phyloP scores from a whole-genome alignment of 2,797 vertebrate species.

The Acanthopagrus latus region DNA sequence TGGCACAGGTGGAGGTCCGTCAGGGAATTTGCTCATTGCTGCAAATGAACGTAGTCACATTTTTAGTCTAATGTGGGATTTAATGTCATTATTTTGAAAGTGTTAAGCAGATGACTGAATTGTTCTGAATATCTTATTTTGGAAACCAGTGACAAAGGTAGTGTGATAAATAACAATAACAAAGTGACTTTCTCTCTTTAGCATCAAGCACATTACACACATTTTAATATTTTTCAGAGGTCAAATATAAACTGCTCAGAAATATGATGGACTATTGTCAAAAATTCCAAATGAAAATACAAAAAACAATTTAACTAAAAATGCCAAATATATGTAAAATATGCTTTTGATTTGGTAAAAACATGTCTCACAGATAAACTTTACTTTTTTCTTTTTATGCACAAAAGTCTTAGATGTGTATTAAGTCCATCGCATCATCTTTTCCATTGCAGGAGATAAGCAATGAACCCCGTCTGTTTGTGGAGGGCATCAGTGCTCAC shows the following conservation, averaged over 20 bases:
- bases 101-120: background rate
- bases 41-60: no score
- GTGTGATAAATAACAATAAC: background rate
- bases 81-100: background rate
- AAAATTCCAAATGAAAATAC: no score
- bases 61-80: background rate
- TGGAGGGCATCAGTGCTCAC: constrained; percentile 92
- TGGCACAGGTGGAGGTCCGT: background rate
- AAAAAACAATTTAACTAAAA: no score
- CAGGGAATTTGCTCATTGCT: no score
- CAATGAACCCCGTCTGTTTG: constrained; percentile 88
- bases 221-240: no score
- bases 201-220: background rate
- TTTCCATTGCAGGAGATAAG: constrained; percentile 86
- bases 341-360: no score
- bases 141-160: background rate
- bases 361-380: background rate
- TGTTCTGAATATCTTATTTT: background rate
- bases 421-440: background rate
- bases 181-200: background rate
- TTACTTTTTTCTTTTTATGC: background rate
- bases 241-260: no score
- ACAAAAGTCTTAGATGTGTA: background rate
- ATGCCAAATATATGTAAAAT: no score
- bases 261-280: no score